phyloP scores from a whole-genome alignment of 2,888 invertebrate genomes.

The Spatulosminthurus flaviceps region DNA sequence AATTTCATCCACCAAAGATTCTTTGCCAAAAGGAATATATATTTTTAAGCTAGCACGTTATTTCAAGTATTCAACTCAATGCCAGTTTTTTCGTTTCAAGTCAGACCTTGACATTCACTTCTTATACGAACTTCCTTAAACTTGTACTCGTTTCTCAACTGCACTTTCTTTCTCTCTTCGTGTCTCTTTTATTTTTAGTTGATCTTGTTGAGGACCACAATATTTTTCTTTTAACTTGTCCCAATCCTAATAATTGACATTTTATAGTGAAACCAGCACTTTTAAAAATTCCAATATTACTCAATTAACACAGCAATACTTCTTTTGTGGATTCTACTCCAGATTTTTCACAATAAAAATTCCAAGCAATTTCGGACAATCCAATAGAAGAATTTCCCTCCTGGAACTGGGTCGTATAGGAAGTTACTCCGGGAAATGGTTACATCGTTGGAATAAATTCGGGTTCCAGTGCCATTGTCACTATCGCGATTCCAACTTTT shows the following conservation, averaged over 20 bases:
- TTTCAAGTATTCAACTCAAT: not conserved
- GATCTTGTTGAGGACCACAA: no score
- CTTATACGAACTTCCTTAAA: constrained; percentile 15
- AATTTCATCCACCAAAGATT: not conserved
- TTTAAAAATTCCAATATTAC: constrained; percentile 18
- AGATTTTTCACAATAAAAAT: not conserved
- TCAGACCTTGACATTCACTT: constrained; percentile 44
- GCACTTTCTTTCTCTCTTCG: no score
- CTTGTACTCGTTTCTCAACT: constrained; percentile 2
- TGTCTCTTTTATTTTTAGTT: no score
- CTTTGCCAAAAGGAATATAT: not conserved
- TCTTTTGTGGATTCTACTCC: no score
- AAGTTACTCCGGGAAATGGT: not conserved
- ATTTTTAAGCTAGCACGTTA: not conserved
- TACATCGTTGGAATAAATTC: not conserved
- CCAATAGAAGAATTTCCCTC: not conserved
- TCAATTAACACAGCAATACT: no score
- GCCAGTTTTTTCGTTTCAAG: not conserved
- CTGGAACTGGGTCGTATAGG: not conserved
- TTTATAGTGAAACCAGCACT: constrained; percentile 45
- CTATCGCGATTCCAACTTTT: constrained; percentile 19
- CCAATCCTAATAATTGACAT: no score
- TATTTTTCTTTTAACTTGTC: no score
- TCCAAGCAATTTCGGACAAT: not conserved
- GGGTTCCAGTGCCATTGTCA: constrained; percentile 15